Evolutionary conservation across 2,797 vertebrate species (phyloP).

Genomic region (Champsocephalus gunnari): DNA sequence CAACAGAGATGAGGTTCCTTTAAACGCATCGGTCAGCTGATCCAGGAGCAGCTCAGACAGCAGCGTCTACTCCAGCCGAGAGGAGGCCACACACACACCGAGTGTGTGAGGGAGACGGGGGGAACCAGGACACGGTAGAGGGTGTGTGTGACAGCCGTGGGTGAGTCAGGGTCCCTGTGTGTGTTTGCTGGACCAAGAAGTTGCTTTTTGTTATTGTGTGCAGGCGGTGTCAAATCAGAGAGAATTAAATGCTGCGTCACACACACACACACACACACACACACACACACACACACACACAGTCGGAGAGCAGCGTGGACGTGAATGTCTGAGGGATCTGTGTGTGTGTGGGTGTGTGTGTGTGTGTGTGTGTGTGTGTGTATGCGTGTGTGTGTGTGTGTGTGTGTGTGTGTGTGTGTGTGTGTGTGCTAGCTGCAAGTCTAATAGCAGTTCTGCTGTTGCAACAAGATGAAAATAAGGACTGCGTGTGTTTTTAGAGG

Average conservation of each 20-base stretch:
- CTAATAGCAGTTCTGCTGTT: constrained; percentile 89
- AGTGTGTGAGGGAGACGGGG: constrained; percentile 76
- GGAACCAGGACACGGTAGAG: constrained; percentile 68
- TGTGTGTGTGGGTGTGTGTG: no score
- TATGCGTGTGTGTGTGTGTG: no score
- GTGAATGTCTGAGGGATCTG: no score
- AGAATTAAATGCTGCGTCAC: constrained; percentile 99
- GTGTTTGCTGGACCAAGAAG: constrained; percentile 86
- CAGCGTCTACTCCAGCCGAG: constrained; percentile 64
- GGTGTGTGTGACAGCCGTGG: constrained; percentile 52
- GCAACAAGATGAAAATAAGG: constrained; percentile 83
- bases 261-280: constrained; percentile 82
- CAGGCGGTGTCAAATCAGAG: constrained; percentile 85
- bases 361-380: no score
- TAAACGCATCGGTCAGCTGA: constrained; percentile 88
- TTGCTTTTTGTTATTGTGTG: constrained; percentile 84
- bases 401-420: no score
- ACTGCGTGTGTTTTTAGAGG: constrained; percentile 68
- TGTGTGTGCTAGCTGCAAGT: constrained; percentile 77
- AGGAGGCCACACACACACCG: constrained; percentile 51
- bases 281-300: no score
- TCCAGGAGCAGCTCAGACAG: constrained; percentile 77
- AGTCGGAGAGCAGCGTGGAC: no score
- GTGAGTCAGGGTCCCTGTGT: constrained; percentile 69
- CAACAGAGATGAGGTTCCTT: constrained; percentile 82